Evolutionary conservation across 2,113 vertebrate species (phyloP).

Genomic region (Hippocampus guttulatus): DNA sequence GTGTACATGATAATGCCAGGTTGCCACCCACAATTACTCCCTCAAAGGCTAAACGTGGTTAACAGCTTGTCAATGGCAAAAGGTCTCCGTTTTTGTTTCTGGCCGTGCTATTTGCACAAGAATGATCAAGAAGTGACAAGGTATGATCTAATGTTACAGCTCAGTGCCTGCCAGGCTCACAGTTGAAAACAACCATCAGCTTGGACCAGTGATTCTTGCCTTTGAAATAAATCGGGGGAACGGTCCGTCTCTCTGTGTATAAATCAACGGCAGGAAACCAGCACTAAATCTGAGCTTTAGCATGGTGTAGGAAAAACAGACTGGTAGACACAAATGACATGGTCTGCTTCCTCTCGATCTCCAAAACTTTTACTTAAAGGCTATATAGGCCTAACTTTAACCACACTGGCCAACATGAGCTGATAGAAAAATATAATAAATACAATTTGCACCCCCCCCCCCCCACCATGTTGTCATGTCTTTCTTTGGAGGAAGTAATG

Average conservation of each 20-base stretch:
- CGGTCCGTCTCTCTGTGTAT: slow-evolving; percentile 15
- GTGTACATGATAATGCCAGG: slow-evolving; percentile 37
- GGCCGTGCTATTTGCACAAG: slow-evolving; percentile 24
- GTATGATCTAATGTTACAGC: slow-evolving; percentile 22
- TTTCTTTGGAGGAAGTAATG: slow-evolving; percentile 11
- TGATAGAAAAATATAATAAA: not conserved
- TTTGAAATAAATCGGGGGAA: slow-evolving; percentile 31
- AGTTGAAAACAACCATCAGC: slow-evolving; percentile 10
- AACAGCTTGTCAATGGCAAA: slow-evolving; percentile 57
- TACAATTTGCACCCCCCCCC: too few species aligned
- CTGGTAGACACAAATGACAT: slow-evolving; percentile 34
- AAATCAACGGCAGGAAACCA: slow-evolving; percentile 55
- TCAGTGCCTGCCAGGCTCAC: slow-evolving; percentile 5
- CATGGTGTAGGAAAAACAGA: slow-evolving; percentile 18
- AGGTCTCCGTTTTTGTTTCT: slow-evolving; percentile 43
- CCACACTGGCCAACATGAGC: slow-evolving; percentile 20
- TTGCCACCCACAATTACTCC: slow-evolving; percentile 54
- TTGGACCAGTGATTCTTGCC: slow-evolving; percentile 15
- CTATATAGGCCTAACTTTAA: slow-evolving; percentile 21
- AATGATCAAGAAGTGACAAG: slow-evolving; percentile 25
- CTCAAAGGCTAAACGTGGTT: slow-evolving; percentile 35
- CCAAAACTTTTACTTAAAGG: not conserved
- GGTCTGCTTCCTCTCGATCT: slow-evolving; percentile 40
- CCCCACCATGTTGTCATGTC: not conserved
- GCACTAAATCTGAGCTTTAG: slow-evolving; percentile 42